These are phyloP conservation scores for Pogonomyrmex barbatus DNA, from an alignment of 1,140 invertebrate genomes.

Conservation along the genomic window DNA sequence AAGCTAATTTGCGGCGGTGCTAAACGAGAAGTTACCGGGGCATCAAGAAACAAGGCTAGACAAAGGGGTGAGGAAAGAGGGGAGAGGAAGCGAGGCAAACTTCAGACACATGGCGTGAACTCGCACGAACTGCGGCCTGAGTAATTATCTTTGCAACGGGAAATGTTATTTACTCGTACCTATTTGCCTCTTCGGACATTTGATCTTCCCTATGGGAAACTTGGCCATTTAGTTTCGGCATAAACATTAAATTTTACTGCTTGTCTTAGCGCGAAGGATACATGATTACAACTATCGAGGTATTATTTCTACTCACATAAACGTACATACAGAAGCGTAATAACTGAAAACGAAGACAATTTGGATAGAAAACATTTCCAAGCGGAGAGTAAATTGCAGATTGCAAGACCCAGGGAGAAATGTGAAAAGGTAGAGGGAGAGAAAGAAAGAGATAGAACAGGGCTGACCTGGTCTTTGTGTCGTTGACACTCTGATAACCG, in stretches of 20 bases:
- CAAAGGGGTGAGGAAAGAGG: constrained; percentile 36
- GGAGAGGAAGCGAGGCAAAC: constrained; percentile 9
- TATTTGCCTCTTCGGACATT: constrained; percentile 52
- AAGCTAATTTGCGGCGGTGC: constrained; percentile 54
- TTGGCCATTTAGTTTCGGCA: constrained; percentile 38
- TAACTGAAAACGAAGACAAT: constrained; percentile 1
- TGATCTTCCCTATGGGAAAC: constrained; percentile 51
- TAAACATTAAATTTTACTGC: constrained; percentile 59
- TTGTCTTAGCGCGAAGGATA: neutral
- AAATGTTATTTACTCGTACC: constrained; percentile 62
- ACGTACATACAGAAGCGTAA: neutral
- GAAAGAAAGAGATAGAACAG: constrained; percentile 1
- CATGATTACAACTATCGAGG: constrained; percentile 18
- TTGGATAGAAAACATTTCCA: constrained; percentile 39
- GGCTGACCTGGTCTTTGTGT: constrained; percentile 67
- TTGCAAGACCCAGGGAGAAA: neutral
- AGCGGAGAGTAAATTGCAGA: constrained; percentile 31
- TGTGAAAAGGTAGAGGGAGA: neutral
- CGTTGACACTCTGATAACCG: constrained; percentile 66
- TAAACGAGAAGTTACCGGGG: constrained; percentile 39
- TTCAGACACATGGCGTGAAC: constrained; percentile 34
- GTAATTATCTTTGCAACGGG: constrained; percentile 67
- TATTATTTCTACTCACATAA: neutral
- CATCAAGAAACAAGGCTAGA: constrained; percentile 57
- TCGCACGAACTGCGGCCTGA: constrained; percentile 56